A percentile compares a stretch with the other conserved stretches of the same genome.
Evolutionary conservation across 1,140 invertebrate genomes (phyloP).

Genomic region (Pseudomyrmex pallidus): DNA sequence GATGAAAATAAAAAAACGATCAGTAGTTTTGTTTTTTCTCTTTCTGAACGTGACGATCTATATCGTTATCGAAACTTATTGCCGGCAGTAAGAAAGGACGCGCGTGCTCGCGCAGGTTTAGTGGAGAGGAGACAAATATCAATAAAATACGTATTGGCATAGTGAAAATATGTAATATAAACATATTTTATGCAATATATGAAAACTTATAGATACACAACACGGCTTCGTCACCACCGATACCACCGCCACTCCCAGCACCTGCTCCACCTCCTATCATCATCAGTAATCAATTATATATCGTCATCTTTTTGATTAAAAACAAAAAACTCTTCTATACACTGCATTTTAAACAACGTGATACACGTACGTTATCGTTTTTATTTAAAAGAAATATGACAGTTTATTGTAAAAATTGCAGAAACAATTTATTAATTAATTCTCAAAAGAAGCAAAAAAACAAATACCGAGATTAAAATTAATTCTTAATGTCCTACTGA

Average conservation of each 20-base stretch:
- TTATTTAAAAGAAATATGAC: too few species aligned
- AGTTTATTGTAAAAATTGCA: background rate
- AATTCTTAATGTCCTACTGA: background rate
- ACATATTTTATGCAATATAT: conserved; percentile 74
- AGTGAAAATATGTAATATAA: conserved; percentile 74
- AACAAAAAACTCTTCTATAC: too few species aligned
- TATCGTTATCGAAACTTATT: conserved; percentile 2
- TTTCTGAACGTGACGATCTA: too few species aligned
- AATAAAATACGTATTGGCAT: conserved; percentile 65
- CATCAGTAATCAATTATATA: background rate
- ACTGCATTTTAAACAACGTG: too few species aligned
- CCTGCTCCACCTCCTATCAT: conserved; percentile 30
- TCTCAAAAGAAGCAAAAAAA: background rate
- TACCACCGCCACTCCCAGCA: conserved; percentile 49
- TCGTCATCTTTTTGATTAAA: too few species aligned
- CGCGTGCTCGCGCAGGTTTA: background rate
- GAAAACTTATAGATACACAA: conserved; percentile 70
- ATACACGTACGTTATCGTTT: too few species aligned
- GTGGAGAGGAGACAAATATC: conserved; percentile 28
- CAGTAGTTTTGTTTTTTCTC: background rate
- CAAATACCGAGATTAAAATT: background rate
- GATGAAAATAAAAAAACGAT: background rate
- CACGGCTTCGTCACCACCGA: conserved; percentile 40
- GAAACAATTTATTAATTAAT: background rate
- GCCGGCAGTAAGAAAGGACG: background rate